phyloP scores from a whole-genome alignment of 53 echinoderm and acorn worm genomes.

The Antedon mediterranea region DNA sequence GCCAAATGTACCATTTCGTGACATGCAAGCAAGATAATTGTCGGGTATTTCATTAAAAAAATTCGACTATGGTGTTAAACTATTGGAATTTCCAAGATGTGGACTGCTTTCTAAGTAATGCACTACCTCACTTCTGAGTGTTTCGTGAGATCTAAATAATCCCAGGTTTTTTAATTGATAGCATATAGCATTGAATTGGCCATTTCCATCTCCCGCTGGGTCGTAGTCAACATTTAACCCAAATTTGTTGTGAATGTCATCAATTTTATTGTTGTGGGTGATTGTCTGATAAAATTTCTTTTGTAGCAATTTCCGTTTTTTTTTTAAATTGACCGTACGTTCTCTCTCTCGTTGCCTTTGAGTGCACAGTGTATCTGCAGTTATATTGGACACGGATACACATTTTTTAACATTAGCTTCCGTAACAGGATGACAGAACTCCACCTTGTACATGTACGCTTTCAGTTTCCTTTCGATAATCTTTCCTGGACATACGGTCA shows the following conservation, averaged over 20 bases:
- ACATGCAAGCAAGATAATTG: slow-evolving; percentile 20
- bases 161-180: slow-evolving; percentile 8
- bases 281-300: background rate
- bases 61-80: slow-evolving; percentile 5
- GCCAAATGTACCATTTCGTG: slow-evolving; percentile 8
- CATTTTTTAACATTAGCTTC: slow-evolving; percentile 4
- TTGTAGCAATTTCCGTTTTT: background rate
- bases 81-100: slow-evolving; percentile 4
- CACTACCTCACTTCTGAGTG: slow-evolving; percentile 12
- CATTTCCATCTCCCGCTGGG: slow-evolving; percentile 11
- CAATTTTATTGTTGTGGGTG: background rate
- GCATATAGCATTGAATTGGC: slow-evolving; percentile 16
- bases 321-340: background rate
- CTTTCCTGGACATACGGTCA: slow-evolving; percentile 1
- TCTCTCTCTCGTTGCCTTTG: slow-evolving; percentile 14
- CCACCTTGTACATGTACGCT: slow-evolving; percentile 6
- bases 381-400: slow-evolving; percentile 8
- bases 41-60: slow-evolving; percentile 2
- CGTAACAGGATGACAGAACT: background rate
- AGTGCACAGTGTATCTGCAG: slow-evolving; percentile 2
- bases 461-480: slow-evolving; percentile 3
- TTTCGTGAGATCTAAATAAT: slow-evolving; percentile 8
- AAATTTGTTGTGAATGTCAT: slow-evolving; percentile 7
- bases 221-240: slow-evolving; percentile 7
- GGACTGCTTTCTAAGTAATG: slow-evolving; percentile 6